Evolutionary conservation across 2,888 invertebrate genomes (phyloP).

Genomic region (Caenorhabditis sp.): DNA sequence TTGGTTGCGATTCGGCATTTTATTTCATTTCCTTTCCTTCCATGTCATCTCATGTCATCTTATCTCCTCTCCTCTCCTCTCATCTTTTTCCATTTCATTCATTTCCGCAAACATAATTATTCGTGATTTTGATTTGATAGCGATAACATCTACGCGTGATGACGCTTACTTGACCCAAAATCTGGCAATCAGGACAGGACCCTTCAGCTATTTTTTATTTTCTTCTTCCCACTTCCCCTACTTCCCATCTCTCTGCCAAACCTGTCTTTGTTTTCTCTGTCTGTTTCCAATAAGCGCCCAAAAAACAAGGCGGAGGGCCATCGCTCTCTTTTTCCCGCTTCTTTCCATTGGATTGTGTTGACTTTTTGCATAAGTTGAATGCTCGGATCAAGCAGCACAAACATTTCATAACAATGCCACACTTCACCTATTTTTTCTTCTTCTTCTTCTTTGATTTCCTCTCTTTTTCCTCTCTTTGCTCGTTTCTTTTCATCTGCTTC

Average conservation of each 20-base stretch:
- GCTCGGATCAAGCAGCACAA: slow-evolving; percentile 31
- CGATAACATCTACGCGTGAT: slow-evolving; percentile 19
- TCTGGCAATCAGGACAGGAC: too few relatives aligned
- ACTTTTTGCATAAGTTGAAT: slow-evolving; percentile 57
- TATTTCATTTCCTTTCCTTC: neutral
- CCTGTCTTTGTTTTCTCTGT: slow-evolving; percentile 29
- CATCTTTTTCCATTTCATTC: too few relatives aligned
- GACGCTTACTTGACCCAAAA: too few relatives aligned
- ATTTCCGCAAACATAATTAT: slow-evolving; percentile 53
- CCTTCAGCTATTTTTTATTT: too few relatives aligned
- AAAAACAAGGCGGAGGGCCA: slow-evolving; percentile 42
- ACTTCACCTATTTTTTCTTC: neutral
- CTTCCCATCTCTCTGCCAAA: slow-evolving; percentile 32
- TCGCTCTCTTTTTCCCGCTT: slow-evolving; percentile 19
- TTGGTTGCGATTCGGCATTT: neutral
- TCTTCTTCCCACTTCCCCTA: slow-evolving; percentile 12
- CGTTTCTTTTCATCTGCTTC: neutral
- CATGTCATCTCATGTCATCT: too few relatives aligned
- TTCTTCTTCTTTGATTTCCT: neutral
- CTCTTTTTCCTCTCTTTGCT: too few relatives aligned
- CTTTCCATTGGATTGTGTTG: slow-evolving; percentile 18
- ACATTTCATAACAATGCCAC: slow-evolving; percentile 22
- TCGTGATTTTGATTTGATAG: slow-evolving; percentile 59
- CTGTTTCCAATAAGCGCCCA: slow-evolving; percentile 39
- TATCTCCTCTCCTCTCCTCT: too few relatives aligned